Base-by-base conservation (phyloP, 2,888 invertebrate genomes). In the Chrysina gloriosa region DNA sequence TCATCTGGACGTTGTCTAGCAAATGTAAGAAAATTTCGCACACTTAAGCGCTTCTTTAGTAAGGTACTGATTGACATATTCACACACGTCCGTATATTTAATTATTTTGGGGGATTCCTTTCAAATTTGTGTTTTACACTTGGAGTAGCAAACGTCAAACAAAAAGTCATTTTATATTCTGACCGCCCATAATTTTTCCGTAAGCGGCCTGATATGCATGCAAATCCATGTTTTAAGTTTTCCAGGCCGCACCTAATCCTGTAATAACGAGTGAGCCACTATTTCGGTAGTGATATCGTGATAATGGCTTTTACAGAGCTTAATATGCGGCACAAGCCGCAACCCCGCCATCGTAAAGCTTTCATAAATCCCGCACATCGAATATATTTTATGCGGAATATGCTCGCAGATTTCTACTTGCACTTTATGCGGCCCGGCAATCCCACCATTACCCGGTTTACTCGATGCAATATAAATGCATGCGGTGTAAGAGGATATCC, bases 391-490 rank as follows among this genome's bases (percentile, higher is more conserved):
- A 39, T 11, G 11, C 42, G 39, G 16, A 39, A 25, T 25, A 27
- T 25, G 14, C 9, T 11, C 23, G 27, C 11, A 9, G 36, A 2
- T 36, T n/a, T 25, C 25, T 21, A 5, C 48, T 19, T 48, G 54
- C 39, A 58, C 58, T 58, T 19, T 39, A 39, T 42, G 58, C 27
- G 16, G 16, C n/a, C 39, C 23, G 39, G 25, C 58, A 58, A 58
- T 39, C 14, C 23, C 39, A 39, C 50, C 36, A 48, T 64, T 56
- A 63, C 16, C 58, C 39, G 16, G 23, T 63, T 45, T 47, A 34
- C 58, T 65, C 68, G 69, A 71, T 58, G 66, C 70, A 71, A 72
- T 71, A 73, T 72, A 71, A 72, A 72, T 73, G 73, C 71, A 73
- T 71, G 71, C 69, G 65, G 69, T 68, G 71, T 68, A 64, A 73